Base-by-base conservation (phyloP, 2,888 invertebrate species). In the Serrognathus titanus region DNA sequence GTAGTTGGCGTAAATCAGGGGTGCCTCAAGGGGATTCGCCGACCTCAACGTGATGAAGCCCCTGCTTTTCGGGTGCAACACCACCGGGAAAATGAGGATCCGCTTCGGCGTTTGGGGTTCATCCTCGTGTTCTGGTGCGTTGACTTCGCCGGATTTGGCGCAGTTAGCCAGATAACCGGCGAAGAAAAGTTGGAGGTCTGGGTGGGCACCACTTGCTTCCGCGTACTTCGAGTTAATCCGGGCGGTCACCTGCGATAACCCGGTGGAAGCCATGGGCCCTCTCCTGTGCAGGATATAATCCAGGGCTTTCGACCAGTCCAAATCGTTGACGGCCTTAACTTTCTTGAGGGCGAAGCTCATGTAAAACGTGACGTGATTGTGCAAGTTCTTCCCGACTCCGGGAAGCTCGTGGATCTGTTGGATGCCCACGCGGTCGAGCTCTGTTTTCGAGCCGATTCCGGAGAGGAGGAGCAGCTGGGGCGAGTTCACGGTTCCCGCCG, bases 1-100 rank as follows among this genome's bases (percentile, higher is more conserved):
- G 75, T 94, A 93, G 74, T 92, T 91, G 0, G 89, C 89, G 63
- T 87, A 83, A 75, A 94, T 86, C n/a, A 85, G 61, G 0, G 93
- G 93, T 38, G 86, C 81, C 6, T 82, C 82, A 11, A 82, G 70
- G 0, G 92, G 92, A 75, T 93, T 83, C 20, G 80, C 81, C 0
- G 86, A 85, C 53, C 81, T 81, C 41, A 94, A 78, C 5, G 82
- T 80, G 3, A 88, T 64, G 67, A 81, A 80, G 0, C 89, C 89
- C 63, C 83, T 80, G 64, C 88, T 88, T 57, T 83, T 83, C 0
- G 89, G 88, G 53, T 87, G 87, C 1, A 87, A 72, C 10, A 83
- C 80, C 48, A 87, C 81, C 0, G 85, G 85, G 2, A 84, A 83
- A 53, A 87, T 80, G 38, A 71, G 70, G 5, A 80, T 59, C 64